Conservation (phyloP, 2,888 invertebrate genomes). For the Coleophora flavipennella region DNA sequence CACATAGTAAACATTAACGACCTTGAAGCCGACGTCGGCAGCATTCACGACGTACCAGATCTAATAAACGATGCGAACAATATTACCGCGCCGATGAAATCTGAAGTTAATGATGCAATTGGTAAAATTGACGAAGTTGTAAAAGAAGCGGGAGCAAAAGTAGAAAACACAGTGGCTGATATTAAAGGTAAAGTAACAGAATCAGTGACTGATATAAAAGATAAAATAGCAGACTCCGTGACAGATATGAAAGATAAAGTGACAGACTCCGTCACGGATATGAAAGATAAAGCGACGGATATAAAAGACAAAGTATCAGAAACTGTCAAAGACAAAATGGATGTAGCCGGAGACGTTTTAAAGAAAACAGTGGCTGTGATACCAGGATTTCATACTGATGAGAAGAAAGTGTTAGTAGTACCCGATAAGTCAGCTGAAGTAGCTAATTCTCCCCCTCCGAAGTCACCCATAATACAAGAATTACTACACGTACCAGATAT, state of each 20-base stretch:
- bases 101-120: constrained; percentile 25
- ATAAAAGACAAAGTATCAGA: constrained; percentile 28
- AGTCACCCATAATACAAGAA: constrained; percentile 55
- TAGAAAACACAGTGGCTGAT: constrained; percentile 9
- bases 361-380: constrained; percentile 43
- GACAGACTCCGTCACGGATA: constrained; percentile 20
- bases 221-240: constrained; percentile 11
- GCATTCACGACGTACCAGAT: constrained; percentile 43
- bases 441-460: constrained; percentile 57
- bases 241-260: constrained; percentile 15
- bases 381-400: constrained; percentile 39
- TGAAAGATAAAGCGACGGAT: constrained; percentile 18
- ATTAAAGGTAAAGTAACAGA: constrained; percentile 11
- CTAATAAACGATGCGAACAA: constrained; percentile 38
- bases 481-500: constrained; percentile 54
- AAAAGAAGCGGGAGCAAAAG: constrained; percentile 14
- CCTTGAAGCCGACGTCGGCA: constrained; percentile 50
- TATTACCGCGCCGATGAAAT: constrained; percentile 19
- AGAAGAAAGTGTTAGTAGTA: constrained; percentile 41
- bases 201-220: constrained; percentile 5
- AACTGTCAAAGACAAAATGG: constrained; percentile 24
- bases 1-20: constrained; percentile 69
- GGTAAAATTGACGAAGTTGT: constrained; percentile 35
- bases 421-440: constrained; percentile 47
- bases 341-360: constrained; percentile 45